A percentile compares a stretch with the other conserved stretches of the same genome.
These are phyloP conservation scores for Andricus curvator DNA, from an alignment of 2,888 invertebrate species.

Conservation along the genomic window DNA sequence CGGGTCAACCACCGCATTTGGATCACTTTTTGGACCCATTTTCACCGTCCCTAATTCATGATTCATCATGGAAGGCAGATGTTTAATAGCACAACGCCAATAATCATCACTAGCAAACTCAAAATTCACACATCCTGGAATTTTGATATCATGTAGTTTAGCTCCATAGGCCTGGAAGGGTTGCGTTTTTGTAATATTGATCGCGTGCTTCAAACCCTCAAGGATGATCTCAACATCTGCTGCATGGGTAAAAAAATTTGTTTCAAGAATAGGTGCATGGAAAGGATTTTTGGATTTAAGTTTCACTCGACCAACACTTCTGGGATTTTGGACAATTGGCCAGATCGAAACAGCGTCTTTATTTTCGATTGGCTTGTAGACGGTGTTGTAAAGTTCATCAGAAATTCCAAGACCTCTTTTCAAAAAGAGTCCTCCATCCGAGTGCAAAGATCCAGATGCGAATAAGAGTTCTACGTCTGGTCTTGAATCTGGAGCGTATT, in stretches of 20 bases:
- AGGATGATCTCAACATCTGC: slow-evolving; percentile 75
- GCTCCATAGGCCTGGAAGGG: slow-evolving; percentile 79
- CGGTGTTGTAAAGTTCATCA: slow-evolving; percentile 75
- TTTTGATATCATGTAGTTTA: slow-evolving; percentile 74
- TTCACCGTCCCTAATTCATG: slow-evolving; percentile 83
- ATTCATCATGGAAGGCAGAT: slow-evolving; percentile 83
- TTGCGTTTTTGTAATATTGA: slow-evolving; percentile 78
- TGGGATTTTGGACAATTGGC: slow-evolving; percentile 86
- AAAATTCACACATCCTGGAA: slow-evolving; percentile 81
- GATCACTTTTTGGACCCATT: slow-evolving; percentile 80
- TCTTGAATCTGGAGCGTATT: slow-evolving; percentile 73
- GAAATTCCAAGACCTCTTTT: slow-evolving; percentile 71
- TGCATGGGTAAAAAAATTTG: slow-evolving; percentile 88
- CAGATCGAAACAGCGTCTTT: slow-evolving; percentile 80
- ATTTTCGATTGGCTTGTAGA: slow-evolving; percentile 77
- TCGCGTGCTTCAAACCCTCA: slow-evolving; percentile 80
- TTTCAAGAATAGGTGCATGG: slow-evolving; percentile 86
- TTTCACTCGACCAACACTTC: slow-evolving; percentile 84
- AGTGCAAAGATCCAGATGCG: slow-evolving; percentile 78
- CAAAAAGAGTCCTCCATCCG: slow-evolving; percentile 78
- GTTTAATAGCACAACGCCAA: slow-evolving; percentile 84
- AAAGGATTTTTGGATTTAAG: slow-evolving; percentile 86
- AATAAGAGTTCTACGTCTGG: slow-evolving; percentile 79
- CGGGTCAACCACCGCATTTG: slow-evolving; percentile 81
- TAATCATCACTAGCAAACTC: slow-evolving; percentile 82